A percentile compares a stretch with the other conserved stretches of the same genome.
Conservation (phyloP, 2,113 vertebrate genomes). For the Triplophysa dalaica region DNA sequence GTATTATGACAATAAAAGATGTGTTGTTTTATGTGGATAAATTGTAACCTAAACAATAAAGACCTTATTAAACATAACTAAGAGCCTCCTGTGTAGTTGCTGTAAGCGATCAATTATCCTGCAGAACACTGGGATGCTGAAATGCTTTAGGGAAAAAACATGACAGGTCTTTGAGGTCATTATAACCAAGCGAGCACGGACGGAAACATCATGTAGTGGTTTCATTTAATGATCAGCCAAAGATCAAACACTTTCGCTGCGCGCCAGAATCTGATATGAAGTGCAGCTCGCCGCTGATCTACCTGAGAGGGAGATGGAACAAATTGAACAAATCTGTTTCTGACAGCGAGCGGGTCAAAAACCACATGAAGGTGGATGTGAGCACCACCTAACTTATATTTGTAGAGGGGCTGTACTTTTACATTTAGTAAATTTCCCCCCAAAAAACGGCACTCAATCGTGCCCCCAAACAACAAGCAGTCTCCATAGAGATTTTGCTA, state of each 20-base stretch:
- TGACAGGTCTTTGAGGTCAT: slow-evolving; percentile 23
- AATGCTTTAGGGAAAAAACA: not conserved
- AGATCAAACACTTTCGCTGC: slow-evolving; percentile 46
- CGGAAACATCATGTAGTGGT: slow-evolving; percentile 42
- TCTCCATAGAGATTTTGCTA: no score
- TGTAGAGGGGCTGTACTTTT: not conserved
- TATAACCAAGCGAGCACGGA: slow-evolving; percentile 18
- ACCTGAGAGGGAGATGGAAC: slow-evolving; percentile 10
- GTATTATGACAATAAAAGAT: slow-evolving; percentile 23
- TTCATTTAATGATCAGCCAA: slow-evolving; percentile 46
- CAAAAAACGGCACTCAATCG: no score
- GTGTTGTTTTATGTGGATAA: slow-evolving; percentile 6
- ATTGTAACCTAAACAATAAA: slow-evolving; percentile 3
- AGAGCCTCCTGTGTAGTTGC: slow-evolving; percentile 8
- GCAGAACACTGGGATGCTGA: not conserved
- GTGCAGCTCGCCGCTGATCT: slow-evolving; percentile 4
- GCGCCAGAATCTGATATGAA: slow-evolving; percentile 13
- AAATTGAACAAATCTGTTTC: slow-evolving; percentile 34
- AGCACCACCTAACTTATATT: not conserved
- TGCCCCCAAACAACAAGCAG: no score
- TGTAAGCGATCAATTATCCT: not conserved
- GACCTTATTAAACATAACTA: slow-evolving; percentile 26
- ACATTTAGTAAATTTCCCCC: no score
- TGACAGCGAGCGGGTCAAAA: slow-evolving; percentile 12
- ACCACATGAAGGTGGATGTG: slow-evolving; percentile 6